Conservation (phyloP, 2,888 invertebrate genomes). For the Drosophila atripex region DNA sequence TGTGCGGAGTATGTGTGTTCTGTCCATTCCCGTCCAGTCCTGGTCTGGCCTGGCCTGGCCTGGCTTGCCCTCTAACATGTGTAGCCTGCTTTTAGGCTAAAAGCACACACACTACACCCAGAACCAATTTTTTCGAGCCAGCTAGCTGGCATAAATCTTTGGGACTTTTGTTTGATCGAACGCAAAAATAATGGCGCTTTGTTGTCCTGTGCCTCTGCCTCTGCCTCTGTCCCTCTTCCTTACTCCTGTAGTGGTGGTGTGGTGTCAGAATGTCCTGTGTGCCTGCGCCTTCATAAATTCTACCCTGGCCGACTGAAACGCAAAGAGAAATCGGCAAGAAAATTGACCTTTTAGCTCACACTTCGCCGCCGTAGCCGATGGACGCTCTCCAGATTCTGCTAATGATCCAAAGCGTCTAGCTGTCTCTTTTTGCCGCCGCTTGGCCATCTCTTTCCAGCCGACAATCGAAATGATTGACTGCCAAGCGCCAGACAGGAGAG, state of each 20-base stretch:
- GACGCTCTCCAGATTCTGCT: constrained; percentile 41
- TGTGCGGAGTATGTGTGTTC: constrained; percentile 32
- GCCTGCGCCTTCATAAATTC: constrained; percentile 63
- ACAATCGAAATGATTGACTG: constrained; percentile 32
- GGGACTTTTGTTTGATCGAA: constrained; percentile 77
- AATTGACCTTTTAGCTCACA: constrained; percentile 61
- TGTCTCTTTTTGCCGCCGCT: not conserved
- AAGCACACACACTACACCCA: constrained; percentile 36
- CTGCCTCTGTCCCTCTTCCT: not conserved
- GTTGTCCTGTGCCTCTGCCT: constrained; percentile 45
- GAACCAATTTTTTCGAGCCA: constrained; percentile 8
- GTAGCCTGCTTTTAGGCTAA: constrained; percentile 67
- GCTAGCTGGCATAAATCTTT: constrained; percentile 67
- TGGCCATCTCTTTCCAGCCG: not conserved
- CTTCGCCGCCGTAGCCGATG: constrained; percentile 9
- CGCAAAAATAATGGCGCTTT: constrained; percentile 74
- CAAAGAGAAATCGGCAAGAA: constrained; percentile 60
- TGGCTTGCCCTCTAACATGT: constrained; percentile 55
- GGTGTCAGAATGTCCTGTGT: constrained; percentile 13
- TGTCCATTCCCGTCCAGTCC: too few species aligned
- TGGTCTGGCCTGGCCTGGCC: too few species aligned
- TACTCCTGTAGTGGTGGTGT: not conserved
- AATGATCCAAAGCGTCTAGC: constrained; percentile 56
- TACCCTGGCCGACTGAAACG: constrained; percentile 37
- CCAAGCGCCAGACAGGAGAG: constrained; percentile 12